Percentiles rank a stretch among this genome's conserved stretches.
Conservation (phyloP, 2,888 invertebrate species). For the Lobophora halterata region DNA sequence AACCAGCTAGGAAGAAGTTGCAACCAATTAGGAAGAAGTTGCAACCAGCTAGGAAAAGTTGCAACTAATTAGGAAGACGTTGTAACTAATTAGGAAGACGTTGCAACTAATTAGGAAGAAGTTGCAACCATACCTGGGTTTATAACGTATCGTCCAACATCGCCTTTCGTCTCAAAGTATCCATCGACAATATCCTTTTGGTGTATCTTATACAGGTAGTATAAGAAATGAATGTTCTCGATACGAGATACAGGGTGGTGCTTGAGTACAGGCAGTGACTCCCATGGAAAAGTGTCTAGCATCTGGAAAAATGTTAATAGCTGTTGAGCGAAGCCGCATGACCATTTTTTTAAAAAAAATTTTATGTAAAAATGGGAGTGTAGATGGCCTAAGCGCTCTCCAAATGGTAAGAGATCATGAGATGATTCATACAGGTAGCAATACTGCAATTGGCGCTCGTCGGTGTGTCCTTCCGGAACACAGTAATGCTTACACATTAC, state of each 20-base stretch:
- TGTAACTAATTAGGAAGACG: background rate
- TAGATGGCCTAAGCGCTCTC: no score
- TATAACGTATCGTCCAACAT: slow-evolving; percentile 81
- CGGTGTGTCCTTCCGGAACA: no score
- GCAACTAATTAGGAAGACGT: background rate
- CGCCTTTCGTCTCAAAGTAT: slow-evolving; percentile 70
- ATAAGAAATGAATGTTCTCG: slow-evolving; percentile 86
- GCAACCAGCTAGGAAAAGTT: no score
- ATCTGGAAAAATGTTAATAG: slow-evolving; percentile 74
- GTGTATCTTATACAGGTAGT: slow-evolving; percentile 82
- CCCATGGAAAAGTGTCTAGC: slow-evolving; percentile 90
- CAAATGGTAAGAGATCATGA: no score
- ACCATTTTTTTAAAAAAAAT: background rate
- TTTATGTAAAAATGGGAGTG: no score
- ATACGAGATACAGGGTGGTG: slow-evolving; percentile 87
- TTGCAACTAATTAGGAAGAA: background rate
- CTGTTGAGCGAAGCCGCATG: no score
- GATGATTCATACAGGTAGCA: no score
- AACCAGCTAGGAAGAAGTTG: no score
- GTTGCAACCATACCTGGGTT: slow-evolving; percentile 82
- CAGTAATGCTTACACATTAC: no score
- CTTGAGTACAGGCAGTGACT: slow-evolving; percentile 83
- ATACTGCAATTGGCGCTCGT: no score
- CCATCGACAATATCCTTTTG: slow-evolving; percentile 79
- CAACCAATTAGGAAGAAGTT: no score